A percentile compares a stretch with the other conserved stretches of the same genome.
Conservation (phyloP, 1,140 invertebrate genomes). For the Chrysopa pallens region DNA sequence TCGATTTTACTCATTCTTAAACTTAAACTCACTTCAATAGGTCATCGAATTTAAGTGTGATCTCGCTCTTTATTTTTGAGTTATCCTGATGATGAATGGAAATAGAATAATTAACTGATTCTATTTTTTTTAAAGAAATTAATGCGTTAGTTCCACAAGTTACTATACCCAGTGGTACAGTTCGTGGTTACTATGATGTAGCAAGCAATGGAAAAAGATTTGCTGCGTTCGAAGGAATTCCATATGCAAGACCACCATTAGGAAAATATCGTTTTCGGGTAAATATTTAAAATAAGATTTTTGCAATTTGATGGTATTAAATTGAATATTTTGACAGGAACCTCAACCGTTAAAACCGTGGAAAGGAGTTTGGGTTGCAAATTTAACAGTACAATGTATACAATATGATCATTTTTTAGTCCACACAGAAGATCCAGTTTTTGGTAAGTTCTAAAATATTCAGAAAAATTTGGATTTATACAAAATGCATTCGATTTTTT, state of each 20-base stretch:
- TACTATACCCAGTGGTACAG: slow-evolving; percentile 1
- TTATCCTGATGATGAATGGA: too few species aligned
- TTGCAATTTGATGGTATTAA: not conserved
- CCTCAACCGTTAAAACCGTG: slow-evolving; percentile 22
- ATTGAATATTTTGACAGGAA: slow-evolving; percentile 16
- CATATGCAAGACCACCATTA: slow-evolving; percentile 37
- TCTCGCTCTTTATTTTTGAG: too few species aligned
- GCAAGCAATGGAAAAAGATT: slow-evolving; percentile 22
- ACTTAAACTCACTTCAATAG: too few species aligned
- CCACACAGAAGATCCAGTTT: too few species aligned
- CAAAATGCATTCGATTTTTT: not conserved
- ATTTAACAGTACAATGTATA: slow-evolving; percentile 1
- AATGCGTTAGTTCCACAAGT: not conserved
- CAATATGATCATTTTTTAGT: not conserved
- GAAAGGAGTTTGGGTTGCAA: slow-evolving; percentile 23
- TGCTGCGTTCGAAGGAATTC: slow-evolving; percentile 36
- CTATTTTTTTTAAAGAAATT: not conserved
- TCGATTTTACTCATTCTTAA: too few species aligned
- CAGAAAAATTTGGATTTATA: not conserved
- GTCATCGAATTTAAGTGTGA: too few species aligned
- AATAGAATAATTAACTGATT: too few species aligned
- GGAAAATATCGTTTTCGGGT: slow-evolving; percentile 30
- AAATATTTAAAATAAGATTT: not conserved
- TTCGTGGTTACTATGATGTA: slow-evolving; percentile 2
- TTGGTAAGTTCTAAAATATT: too few species aligned